Conservation (phyloP, 2,797 vertebrate species). For the Stomatorhinus walkeri region DNA sequence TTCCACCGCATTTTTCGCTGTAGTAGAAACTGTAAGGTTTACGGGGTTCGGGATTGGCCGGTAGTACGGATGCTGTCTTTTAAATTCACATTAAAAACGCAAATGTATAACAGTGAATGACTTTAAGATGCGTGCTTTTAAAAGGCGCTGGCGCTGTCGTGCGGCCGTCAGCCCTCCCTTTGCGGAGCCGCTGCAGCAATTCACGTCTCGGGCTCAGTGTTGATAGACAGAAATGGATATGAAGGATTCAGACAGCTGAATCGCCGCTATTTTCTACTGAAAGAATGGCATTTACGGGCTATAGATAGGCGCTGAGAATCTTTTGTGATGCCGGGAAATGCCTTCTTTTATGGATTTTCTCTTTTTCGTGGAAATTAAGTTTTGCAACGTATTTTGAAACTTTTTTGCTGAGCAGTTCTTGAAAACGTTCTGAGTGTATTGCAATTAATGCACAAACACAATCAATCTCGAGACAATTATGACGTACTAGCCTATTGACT, state of each 20-base stretch:
- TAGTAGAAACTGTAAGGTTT: neutral
- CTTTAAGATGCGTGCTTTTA: neutral
- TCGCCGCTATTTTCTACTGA: slow-evolving; percentile 39
- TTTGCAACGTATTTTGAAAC: neutral
- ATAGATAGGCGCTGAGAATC: slow-evolving; percentile 52
- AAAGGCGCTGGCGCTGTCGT: neutral
- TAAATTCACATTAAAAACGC: neutral
- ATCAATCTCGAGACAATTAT: neutral
- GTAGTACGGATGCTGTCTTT: neutral
- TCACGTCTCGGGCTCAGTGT: slow-evolving; percentile 12
- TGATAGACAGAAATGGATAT: slow-evolving; percentile 29
- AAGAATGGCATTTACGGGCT: slow-evolving; percentile 48
- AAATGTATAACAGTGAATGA: neutral
- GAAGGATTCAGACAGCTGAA: slow-evolving; percentile 57
- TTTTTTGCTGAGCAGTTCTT: neutral
- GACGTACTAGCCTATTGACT: neutral
- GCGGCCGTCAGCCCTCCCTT: neutral
- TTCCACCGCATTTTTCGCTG: neutral
- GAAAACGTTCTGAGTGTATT: neutral
- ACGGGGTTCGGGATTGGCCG: neutral
- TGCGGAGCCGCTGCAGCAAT: slow-evolving; percentile 14
- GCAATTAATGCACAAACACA: neutral
- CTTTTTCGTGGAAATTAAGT: neutral
- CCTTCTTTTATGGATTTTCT: neutral
- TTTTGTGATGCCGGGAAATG: slow-evolving; percentile 40